Conservation (phyloP, 1,140 invertebrate genomes). For the Drosophila nikananu region DNA sequence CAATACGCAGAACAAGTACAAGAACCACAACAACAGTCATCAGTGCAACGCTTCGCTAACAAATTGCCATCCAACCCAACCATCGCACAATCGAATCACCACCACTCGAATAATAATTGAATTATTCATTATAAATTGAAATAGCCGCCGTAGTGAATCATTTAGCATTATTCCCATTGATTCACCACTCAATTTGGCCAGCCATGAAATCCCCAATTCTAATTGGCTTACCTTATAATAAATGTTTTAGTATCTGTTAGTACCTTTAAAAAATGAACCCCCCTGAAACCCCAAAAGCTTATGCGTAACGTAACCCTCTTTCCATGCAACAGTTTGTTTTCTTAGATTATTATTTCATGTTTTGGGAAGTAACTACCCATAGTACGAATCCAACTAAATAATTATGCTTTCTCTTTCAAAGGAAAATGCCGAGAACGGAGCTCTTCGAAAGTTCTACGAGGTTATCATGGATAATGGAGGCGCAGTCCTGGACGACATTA, state of each 20-base stretch:
- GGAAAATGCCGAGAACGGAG: constrained; percentile 93
- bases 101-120: constrained; percentile 2
- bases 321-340: constrained; percentile 6
- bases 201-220: constrained; percentile 4
- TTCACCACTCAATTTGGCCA: constrained; percentile 16
- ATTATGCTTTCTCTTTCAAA: constrained; percentile 57
- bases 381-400: neutral
- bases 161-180: constrained; percentile 16
- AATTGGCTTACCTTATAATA: constrained; percentile 18
- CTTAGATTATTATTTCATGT: constrained; percentile 1
- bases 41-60: constrained; percentile 46
- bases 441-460: constrained; percentile 92
- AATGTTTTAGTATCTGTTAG: constrained; percentile 9
- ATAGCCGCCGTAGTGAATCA: constrained; percentile 13
- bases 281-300: constrained; percentile 13
- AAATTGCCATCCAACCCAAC: constrained; percentile 45
- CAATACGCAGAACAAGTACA: constrained; percentile 33
- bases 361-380: neutral
- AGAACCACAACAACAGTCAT: constrained; percentile 39
- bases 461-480: constrained; percentile 91
- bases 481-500: constrained; percentile 91
- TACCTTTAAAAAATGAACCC: neutral
- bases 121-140: constrained; percentile 1
- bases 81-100: constrained; percentile 36
- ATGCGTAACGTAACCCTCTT: constrained; percentile 20